Percentiles rank a stretch among this genome's conserved stretches.
phyloP scores from a whole-genome alignment of 2,888 invertebrate genomes.

The Sinopyrophorus schimmeli region DNA sequence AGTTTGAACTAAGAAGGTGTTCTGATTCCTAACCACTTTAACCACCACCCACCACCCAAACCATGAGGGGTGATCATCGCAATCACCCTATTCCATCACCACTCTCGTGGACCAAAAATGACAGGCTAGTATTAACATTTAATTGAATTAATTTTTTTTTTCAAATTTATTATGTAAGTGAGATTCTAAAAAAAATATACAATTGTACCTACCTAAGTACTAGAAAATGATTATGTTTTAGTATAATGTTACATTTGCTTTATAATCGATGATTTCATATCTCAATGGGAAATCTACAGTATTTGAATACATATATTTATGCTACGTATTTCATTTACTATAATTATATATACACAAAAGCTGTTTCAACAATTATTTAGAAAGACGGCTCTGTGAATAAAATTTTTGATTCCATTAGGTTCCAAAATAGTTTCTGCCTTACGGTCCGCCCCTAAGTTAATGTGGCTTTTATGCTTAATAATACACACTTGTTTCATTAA shows the following conservation, averaged over 20 bases:
- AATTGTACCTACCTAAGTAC: too few species aligned
- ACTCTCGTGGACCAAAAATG: conserved; percentile 39
- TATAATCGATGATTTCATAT: too few species aligned
- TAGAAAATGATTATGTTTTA: too few species aligned
- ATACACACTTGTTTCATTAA: conserved; percentile 48
- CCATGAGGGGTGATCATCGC: conserved; percentile 44
- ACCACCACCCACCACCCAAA: conserved; percentile 47
- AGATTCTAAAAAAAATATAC: too few species aligned
- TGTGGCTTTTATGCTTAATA: conserved; percentile 49
- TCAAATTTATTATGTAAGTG: too few species aligned
- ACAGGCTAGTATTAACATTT: conserved; percentile 26
- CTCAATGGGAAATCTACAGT: too few species aligned
- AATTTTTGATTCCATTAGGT: conserved; percentile 46
- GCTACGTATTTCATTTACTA: too few species aligned
- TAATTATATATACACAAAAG: too few species aligned
- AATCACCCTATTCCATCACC: conserved; percentile 41
- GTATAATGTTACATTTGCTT: too few species aligned
- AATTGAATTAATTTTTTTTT: background rate
- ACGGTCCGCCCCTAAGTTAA: conserved; percentile 52
- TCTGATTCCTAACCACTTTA: conserved; percentile 45
- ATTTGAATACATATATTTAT: too few species aligned
- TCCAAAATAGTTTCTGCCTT: conserved; percentile 48
- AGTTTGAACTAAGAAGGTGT: conserved; percentile 43
- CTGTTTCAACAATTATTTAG: too few species aligned
- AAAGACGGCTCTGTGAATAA: conserved; percentile 6